Evolutionary conservation across 2,888 invertebrate species (phyloP).

Genomic region (Synergus gifuensis): DNA sequence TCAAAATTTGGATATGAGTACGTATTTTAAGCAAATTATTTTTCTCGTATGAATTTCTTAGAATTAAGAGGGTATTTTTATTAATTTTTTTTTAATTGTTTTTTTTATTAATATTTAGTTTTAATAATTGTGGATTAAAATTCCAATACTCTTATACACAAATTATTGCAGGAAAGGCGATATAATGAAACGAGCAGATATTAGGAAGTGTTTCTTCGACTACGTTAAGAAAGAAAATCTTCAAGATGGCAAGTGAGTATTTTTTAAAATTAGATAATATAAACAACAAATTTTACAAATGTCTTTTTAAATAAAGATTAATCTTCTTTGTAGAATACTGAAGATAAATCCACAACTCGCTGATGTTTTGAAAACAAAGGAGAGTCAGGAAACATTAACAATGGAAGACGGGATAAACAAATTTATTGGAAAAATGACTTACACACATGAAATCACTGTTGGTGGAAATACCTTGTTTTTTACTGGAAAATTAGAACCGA

Average conservation of each 20-base stretch:
- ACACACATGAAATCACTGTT: slow-evolving; percentile 83
- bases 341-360: slow-evolving; percentile 80
- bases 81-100: no score
- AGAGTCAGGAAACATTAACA: slow-evolving; percentile 78
- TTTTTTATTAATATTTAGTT: no score
- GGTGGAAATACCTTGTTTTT: slow-evolving; percentile 79
- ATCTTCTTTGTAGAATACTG: slow-evolving; percentile 78
- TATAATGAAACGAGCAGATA: slow-evolving; percentile 81
- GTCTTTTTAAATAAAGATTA: slow-evolving; percentile 22
- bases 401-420: slow-evolving; percentile 87
- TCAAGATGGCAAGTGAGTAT: slow-evolving; percentile 76
- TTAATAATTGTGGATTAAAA: neutral
- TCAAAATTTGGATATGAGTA: slow-evolving; percentile 80
- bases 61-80: neutral
- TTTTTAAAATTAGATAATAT: slow-evolving; percentile 42
- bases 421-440: slow-evolving; percentile 85
- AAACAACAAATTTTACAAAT: slow-evolving; percentile 35
- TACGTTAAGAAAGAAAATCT: slow-evolving; percentile 85
- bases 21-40: slow-evolving; percentile 56
- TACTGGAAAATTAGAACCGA: slow-evolving; percentile 87
- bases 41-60: neutral
- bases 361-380: slow-evolving; percentile 77
- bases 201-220: slow-evolving; percentile 84
- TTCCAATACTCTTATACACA: neutral
- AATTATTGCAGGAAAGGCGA: slow-evolving; percentile 80